Evolutionary conservation across 2,797 vertebrate species (phyloP), one percentile per base, ranked within the genome.

Genomic region (Lepilemur ruficaudatus): DNA sequence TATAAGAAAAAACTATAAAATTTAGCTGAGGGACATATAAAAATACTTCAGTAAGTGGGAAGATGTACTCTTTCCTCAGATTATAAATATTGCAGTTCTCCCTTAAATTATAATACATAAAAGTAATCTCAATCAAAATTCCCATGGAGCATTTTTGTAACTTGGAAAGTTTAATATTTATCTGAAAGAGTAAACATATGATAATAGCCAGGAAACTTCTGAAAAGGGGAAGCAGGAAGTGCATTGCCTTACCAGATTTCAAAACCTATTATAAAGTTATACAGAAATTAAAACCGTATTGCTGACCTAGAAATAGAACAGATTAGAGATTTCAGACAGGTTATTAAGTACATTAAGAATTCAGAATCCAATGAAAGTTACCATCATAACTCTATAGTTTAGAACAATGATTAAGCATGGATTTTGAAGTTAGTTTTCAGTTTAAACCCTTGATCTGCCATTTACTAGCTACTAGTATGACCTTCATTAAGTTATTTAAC

Each of bases 131-230:
- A 86, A 73, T 61, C 2, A 67, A 46, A 59, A 61, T 69, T 80
- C 43, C 20, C 84, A 7, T 80, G 22, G 30, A 28, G 0, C n/a
- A 20, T 32, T 79, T 90, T 55, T 81, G 13, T 90, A 79, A 55
- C 13, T 43, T 87, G 50, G 46, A 80, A 87, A 94, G 79, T 67
- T 86, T 81, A 83, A 73, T 90, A 28, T 86, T 86, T 91, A 65
- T 30, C 25, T 80, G 43, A 85, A 86, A 70, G 23, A 67, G 11
- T 78, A 91, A 84, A 85, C 22, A 41, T 70, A 25, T 59, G 52
- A 41, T 1, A 89, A 69, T 79, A 85, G 5, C 28, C 35, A 93
- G 50, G 48, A 78, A 85, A 59, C 20, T 89, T 92, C 14, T 78
- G 35, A 65, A 79, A 82, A 78, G 8, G 11, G n/a, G 46, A 89